These are phyloP conservation scores for Zoroaster sp. DNA, from an alignment of 53 echinoderm and acorn worm genomes.

Conservation along the genomic window DNA sequence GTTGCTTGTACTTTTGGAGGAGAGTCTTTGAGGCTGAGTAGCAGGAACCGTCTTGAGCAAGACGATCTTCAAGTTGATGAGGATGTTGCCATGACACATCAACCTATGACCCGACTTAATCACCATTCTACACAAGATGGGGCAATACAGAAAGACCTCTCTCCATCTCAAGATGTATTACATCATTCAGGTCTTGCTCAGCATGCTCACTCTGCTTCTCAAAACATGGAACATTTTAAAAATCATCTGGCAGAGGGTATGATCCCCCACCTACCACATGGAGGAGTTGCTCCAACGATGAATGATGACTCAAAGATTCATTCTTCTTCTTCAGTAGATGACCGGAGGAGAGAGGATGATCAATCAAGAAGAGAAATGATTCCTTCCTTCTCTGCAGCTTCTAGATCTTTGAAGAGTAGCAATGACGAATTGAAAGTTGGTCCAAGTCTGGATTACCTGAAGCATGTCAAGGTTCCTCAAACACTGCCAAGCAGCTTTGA, in stretches of 20 bases:
- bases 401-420: not conserved
- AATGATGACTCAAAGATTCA: not conserved
- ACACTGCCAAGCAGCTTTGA: not conserved
- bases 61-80: not conserved
- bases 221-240: not conserved
- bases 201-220: not conserved
- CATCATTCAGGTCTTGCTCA: not conserved
- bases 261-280: not conserved
- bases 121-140: not conserved
- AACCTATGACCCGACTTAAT: not conserved
- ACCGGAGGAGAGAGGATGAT: not conserved
- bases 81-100: too few species aligned
- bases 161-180: not conserved
- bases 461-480: slow-evolving; percentile 12
- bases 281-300: not conserved
- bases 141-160: not conserved
- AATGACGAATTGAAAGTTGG: not conserved
- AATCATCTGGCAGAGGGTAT: not conserved
- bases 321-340: not conserved
- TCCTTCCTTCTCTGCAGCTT: not conserved
- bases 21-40: not conserved
- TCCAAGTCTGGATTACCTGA: slow-evolving; percentile 23
- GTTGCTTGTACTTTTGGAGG: not conserved
- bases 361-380: not conserved
- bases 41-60: not conserved